Percentiles rank a stretch among this genome's conserved stretches.
Conservation (phyloP, 64 coral and sea anemone genomes). For the Orbicella faveolata region DNA sequence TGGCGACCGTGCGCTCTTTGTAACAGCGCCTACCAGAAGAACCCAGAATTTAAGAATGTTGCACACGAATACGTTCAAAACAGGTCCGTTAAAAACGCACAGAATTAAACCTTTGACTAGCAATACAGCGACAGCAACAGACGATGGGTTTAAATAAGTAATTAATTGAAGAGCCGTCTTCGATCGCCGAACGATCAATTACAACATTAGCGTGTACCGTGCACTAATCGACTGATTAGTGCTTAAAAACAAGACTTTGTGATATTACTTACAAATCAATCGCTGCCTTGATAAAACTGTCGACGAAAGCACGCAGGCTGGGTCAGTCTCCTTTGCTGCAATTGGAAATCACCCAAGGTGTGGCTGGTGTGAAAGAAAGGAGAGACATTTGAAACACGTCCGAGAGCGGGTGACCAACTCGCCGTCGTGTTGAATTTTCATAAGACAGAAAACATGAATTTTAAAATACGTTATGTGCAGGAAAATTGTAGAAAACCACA, state of each 20-base stretch:
- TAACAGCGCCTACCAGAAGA: too few species aligned
- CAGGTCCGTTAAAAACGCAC: too few species aligned
- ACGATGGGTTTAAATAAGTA: neutral
- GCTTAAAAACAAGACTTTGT: neutral
- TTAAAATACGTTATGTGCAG: neutral
- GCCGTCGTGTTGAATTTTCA: neutral
- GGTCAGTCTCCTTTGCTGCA: neutral
- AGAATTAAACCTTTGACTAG: too few species aligned
- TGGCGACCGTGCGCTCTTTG: too few species aligned
- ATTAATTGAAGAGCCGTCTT: neutral
- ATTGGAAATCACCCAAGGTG: constrained; percentile 20
- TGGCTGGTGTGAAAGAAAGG: neutral
- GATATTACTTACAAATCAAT: neutral
- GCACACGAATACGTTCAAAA: too few species aligned
- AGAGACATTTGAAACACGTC: too few species aligned
- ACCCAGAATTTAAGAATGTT: too few species aligned
- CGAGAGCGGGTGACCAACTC: constrained; percentile 1
- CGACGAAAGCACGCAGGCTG: neutral
- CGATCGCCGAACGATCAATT: neutral
- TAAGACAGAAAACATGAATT: neutral
- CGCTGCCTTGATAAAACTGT: neutral
- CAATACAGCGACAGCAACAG: neutral
- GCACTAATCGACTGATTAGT: neutral
- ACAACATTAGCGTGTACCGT: neutral
- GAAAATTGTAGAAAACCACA: neutral